Evolutionary conservation across 2,888 invertebrate species (phyloP), one percentile per base, ranked within the genome.

Genomic region (Acleris sparsana): DNA sequence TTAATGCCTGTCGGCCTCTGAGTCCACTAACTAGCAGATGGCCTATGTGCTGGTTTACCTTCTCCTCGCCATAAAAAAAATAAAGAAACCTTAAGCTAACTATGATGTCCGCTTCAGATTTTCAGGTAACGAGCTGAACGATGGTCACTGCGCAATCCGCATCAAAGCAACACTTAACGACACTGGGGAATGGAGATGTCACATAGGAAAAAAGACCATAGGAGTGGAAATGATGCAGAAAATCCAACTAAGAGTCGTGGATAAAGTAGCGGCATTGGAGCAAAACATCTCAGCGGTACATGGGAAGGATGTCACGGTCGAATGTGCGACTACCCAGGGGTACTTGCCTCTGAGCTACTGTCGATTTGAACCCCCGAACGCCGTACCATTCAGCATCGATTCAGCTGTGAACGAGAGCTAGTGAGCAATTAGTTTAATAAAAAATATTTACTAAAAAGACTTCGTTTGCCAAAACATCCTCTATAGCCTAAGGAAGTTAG

Each of bases 111-210:
- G 43, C 43, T 67, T 5, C 70, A 92, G 92, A 20, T 87, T 91
- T 76, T 82, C 87, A 78, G 89, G 86, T 1, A 67, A 71, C 6
- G 77, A 81, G 0, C 76, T 93, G 1, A 83, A 77, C 20, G 80
- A 82, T 5, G 93, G 93, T 0, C 83, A 83, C 39, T 93, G 93
- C 70, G 77, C 78, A 3, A 77, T 89, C 33, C 82, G 78, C 56
- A 79, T 91, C 17, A 78, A 77, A 29, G 86, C 79, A 0, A 81
- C 79, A 0, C 72, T 71, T 20, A 66, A 72, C 1, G 92, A 92
- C 67, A 79, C 80, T 3, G 93, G 93, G 0, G 75, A 78, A 67
- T 93, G 93, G 93, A 82, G 75, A 5, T 93, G 93, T 69, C 89
- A 93, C 69, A 88, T 93, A 13, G 93, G 93, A 1, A 78, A 77